Base-by-base conservation (phyloP, 1,140 invertebrate genomes). In the Drosophila sucinea region DNA sequence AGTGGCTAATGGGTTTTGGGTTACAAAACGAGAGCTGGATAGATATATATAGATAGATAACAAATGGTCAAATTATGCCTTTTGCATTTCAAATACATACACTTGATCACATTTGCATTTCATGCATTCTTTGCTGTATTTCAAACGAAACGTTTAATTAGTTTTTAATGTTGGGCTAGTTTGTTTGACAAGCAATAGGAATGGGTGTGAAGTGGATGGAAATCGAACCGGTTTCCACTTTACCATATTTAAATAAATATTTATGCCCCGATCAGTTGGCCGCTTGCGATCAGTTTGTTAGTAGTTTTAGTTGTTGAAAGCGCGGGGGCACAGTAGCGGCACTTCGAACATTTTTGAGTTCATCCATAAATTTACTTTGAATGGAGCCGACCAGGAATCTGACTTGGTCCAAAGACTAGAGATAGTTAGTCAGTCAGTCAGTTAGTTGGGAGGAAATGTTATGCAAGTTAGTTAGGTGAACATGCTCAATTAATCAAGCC, bases 131-230 rank as follows among this genome's bases (percentile, higher is more conserved):
- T 61, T 71, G 73, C 40, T 58, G 35, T 65, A 60, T 44, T 57
- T 67, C 25, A 65, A 32, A 30, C 40, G 40, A 60, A 81, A 70
- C 80, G 79, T 89, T 89, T 89, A 89, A 89, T 89, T 89, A 84
- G 84, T 89, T 89, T 89, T 89, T 89, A 87, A 87, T 87, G 84
- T 79, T 61, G 76, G 66, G 74, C 84, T 86, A 86, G 84, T 86
- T 86, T 86, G 83, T 89, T 89, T 89, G 83, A 86, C 83, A 86
- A 83, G 84, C 79, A 79, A 82, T 87, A 68, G 76, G 54, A 70
- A 73, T 72, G 79, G 73, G 79, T 73, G 79, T 82, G 77, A 78
- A 78, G 63, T 69, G 35, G 60, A 40, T 38, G 38, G 25, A n/a
- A 25, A 10, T 40, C 27, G 40, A 71, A 78, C 74, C 62, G 62